These are phyloP conservation scores for Macrosoma leucophasiata DNA, from an alignment of 2,888 invertebrate genomes.

Conservation along the genomic window DNA sequence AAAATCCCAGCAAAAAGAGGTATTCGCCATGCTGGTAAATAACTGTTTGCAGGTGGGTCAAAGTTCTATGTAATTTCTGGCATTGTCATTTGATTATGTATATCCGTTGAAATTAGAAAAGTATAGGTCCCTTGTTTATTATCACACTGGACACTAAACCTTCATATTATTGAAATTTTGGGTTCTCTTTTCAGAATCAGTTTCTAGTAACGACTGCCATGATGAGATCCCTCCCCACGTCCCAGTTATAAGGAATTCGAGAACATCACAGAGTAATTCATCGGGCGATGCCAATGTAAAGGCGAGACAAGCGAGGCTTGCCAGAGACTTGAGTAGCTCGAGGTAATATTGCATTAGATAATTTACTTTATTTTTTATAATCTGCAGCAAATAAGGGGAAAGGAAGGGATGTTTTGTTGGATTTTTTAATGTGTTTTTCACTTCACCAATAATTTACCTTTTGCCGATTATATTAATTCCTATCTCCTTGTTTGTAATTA, in stretches of 20 bases:
- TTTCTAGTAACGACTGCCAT: conserved; percentile 61
- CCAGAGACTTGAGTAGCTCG: conserved; percentile 59
- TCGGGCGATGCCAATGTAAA: conserved; percentile 60
- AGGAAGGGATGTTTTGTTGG: conserved; percentile 46
- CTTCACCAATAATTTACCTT: conserved; percentile 21
- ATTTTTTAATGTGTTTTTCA: conserved; percentile 24
- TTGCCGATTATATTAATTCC: conserved; percentile 46
- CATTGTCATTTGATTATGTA: no score
- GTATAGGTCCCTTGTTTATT: no score
- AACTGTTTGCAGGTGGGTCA: no score
- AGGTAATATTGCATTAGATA: no score
- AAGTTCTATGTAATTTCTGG: no score
- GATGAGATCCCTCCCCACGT: conserved; percentile 59
- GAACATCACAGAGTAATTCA: conserved; percentile 46
- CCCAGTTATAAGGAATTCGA: conserved; percentile 58
- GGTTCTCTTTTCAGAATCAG: conserved; percentile 57
- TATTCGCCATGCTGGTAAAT: no score
- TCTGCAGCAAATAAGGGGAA: conserved; percentile 69
- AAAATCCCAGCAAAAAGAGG: no score
- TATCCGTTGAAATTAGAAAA: no score
- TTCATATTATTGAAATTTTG: no score
- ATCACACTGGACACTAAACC: no score
- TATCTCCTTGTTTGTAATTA: conserved; percentile 69
- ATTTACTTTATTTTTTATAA: conserved; percentile 14
- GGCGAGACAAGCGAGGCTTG: conserved; percentile 65